Base-by-base conservation (phyloP, 2,797 vertebrate genomes). In the Antennarius maculatus region DNA sequence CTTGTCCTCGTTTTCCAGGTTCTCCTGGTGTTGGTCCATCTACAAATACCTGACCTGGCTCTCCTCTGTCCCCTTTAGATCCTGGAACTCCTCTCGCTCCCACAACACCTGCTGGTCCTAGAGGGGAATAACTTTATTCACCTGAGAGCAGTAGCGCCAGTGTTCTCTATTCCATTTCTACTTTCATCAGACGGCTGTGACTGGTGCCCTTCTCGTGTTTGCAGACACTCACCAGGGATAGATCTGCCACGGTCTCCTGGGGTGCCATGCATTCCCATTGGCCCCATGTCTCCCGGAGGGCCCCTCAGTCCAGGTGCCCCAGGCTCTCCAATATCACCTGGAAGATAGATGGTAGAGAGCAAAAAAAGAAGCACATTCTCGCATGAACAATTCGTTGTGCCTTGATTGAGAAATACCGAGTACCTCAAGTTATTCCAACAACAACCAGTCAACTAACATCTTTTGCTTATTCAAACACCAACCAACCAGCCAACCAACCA, bases 31-130 rank as follows among this genome's bases (percentile, higher is more conserved):
- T 41, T 6, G 60, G 53, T 39, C 2, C 23, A 0, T 67, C 39
- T 27, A 1, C 12, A 37, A 51, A 72, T 9, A 45, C 3, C 14
- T 45, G 56, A 54, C 90, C 89, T 12, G 76, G 77, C 18, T 87
- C 80, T 75, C 92, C 92, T 80, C n/a, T 83, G 0, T 77, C 73
- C 6, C 92, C 92, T 54, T 68, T 85, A 27, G 1, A 16, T 12
- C 91, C 91, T 54, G 31, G 60, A 46, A 3, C 1, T 7, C 92
- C 91, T 0, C 5, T 57, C 3, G 0, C 15, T 47, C 92, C 92
- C 5, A 47, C 10, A 2, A 5, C 16, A 41, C 91, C 92, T 2
- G 42, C 0, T 0, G 48, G 27, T 29, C 91, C 92, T 92, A 56
- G 55, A 27, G 46, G 71, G 15, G 18, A 52, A 69, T 13, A n/a